Evolutionary conservation across 2,797 vertebrate species (phyloP).

Genomic region (Tapera naevia): DNA sequence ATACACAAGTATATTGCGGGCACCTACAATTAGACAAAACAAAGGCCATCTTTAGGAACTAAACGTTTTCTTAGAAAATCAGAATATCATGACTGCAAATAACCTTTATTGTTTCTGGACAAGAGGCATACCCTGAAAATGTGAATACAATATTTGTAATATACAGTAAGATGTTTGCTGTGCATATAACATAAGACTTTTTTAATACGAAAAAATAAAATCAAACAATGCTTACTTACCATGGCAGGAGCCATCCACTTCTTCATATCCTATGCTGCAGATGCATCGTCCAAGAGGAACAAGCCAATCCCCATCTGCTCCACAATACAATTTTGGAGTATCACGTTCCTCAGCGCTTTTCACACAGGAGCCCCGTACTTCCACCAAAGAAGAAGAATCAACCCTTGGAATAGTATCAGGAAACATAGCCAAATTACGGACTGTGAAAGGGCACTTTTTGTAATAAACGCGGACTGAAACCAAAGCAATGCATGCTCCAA

Average conservation of each 20-base stretch:
- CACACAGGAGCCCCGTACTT: conserved; percentile 92
- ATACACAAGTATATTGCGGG: background rate
- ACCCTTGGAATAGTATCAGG: conserved; percentile 94
- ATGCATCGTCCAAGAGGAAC: conserved; percentile 92
- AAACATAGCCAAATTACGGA: conserved; percentile 91
- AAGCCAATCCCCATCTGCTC: conserved; percentile 95
- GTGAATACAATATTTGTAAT: background rate
- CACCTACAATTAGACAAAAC: background rate
- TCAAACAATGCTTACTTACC: conserved; percentile 77
- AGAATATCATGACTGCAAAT: background rate
- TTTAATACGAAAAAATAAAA: background rate
- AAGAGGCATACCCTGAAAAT: background rate
- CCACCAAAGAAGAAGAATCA: conserved; percentile 94
- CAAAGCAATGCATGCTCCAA: conserved; percentile 93
- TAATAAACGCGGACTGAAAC: conserved; percentile 95
- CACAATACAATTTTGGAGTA: conserved; percentile 92
- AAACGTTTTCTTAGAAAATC: background rate
- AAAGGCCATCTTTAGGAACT: background rate
- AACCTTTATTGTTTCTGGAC: background rate
- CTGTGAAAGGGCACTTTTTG: conserved; percentile 93
- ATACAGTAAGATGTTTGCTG: background rate
- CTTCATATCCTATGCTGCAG: conserved; percentile 90
- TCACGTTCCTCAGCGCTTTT: conserved; percentile 93
- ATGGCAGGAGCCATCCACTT: conserved; percentile 87
- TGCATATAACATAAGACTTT: background rate